These are phyloP conservation scores for Otocyon megalotis DNA, from an alignment of 2,113 vertebrate species.

Conservation along the genomic window DNA sequence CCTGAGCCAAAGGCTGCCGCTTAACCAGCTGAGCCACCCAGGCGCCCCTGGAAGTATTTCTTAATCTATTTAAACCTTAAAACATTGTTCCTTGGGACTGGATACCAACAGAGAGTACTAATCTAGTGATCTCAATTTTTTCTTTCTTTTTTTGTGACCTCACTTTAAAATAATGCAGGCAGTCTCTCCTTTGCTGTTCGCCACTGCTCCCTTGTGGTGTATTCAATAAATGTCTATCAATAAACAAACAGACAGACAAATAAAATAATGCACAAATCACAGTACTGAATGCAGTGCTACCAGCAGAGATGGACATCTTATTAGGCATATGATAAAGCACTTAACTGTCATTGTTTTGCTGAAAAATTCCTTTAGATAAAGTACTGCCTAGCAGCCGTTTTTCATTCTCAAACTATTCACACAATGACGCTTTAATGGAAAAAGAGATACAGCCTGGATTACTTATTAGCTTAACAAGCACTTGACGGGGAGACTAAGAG, in stretches of 20 bases:
- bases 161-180: background rate
- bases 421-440: background rate
- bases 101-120: background rate
- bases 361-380: slow-evolving; percentile 65
- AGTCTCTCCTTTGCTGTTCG: background rate
- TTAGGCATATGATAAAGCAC: slow-evolving; percentile 60
- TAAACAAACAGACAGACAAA: slow-evolving; percentile 43
- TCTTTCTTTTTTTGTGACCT: slow-evolving; percentile 42
- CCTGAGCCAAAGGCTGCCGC: too few species aligned
- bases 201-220: background rate
- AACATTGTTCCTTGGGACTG: slow-evolving; percentile 69
- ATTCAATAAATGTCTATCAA: background rate
- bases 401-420: slow-evolving; percentile 40
- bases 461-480: slow-evolving; percentile 52
- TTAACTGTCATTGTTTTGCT: slow-evolving; percentile 65
- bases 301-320: slow-evolving; percentile 59
- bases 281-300: slow-evolving; percentile 58
- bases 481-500: background rate
- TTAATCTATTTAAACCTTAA: slow-evolving; percentile 77
- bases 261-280: slow-evolving; percentile 66
- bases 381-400: slow-evolving; percentile 54
- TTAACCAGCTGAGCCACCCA: too few species aligned
- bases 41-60: slow-evolving; percentile 61
- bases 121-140: slow-evolving; percentile 54
- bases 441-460: slow-evolving; percentile 16